Evolutionary conservation across 2,888 invertebrate species (phyloP).

Genomic region (Phyllotreta striolata): DNA sequence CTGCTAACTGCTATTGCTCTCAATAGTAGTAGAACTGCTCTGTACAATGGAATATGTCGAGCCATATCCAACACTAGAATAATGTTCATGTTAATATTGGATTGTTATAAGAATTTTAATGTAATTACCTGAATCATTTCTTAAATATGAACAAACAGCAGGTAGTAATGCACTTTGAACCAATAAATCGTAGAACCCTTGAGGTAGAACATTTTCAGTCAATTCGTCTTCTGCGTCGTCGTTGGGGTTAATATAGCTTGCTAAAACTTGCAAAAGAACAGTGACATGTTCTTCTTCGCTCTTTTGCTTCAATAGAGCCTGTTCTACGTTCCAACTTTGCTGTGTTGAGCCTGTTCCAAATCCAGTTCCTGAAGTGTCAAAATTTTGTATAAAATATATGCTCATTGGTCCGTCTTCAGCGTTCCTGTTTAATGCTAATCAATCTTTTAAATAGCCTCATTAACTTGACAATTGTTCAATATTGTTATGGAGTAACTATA

Average conservation of each 20-base stretch:
- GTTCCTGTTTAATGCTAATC: too few relatives aligned
- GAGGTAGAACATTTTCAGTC: slow-evolving; percentile 65
- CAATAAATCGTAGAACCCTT: slow-evolving; percentile 78
- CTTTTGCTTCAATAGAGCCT: slow-evolving; percentile 86
- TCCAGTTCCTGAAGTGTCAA: slow-evolving; percentile 69
- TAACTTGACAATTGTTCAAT: too few relatives aligned
- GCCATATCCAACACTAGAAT: slow-evolving; percentile 90
- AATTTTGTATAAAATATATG: neutral
- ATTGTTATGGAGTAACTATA: too few relatives aligned
- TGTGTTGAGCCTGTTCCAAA: slow-evolving; percentile 96
- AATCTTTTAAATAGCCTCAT: too few relatives aligned
- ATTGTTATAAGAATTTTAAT: slow-evolving; percentile 5
- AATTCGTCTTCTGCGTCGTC: slow-evolving; percentile 63
- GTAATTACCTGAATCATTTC: slow-evolving; percentile 84
- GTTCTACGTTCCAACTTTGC: slow-evolving; percentile 96
- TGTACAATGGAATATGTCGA: slow-evolving; percentile 93
- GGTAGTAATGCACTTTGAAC: slow-evolving; percentile 86
- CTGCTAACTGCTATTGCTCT: slow-evolving; percentile 76
- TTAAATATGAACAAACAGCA: slow-evolving; percentile 86
- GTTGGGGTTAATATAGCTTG: slow-evolving; percentile 86
- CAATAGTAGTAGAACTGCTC: slow-evolving; percentile 82
- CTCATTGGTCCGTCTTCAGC: too few relatives aligned
- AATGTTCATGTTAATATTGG: slow-evolving; percentile 4
- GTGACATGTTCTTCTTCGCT: slow-evolving; percentile 96
- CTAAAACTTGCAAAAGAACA: slow-evolving; percentile 74